Base-by-base conservation (phyloP, 2,888 invertebrate genomes). In the Eristalis arbustorum region DNA sequence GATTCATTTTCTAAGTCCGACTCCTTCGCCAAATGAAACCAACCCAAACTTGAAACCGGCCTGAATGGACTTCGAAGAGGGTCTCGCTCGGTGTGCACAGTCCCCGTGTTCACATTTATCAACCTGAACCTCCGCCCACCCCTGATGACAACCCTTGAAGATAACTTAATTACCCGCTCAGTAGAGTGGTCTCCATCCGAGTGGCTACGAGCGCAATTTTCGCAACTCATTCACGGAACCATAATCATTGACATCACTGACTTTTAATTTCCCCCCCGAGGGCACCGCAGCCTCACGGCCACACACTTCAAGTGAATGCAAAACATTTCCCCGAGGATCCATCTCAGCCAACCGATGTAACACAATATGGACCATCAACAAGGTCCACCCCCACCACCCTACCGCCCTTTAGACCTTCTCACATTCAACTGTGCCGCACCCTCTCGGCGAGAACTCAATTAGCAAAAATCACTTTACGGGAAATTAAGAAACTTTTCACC, bases 401-500 rank as follows among this genome's bases (percentile, higher is more conserved):
- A 1, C 25, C 25, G 25, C 56, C 49, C 3, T 8, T 31, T 6
- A 31, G 1, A 18, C 61, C 56, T n/a, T 42, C 14, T 1, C 42
- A 0, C n/a, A 49, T 18, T 49, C 18, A 18, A 18, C 49, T 18
- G 4, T n/a, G 42, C 14, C 4, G 18, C 49, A 57, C 59, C 8
- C 78, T 74, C 74, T 78, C 22, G 67, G 74, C 69, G 62, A 87
- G 78, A 87, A 87, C 87, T 87, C 83, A 87, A 87, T 87, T 87
- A 87, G 87, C 72, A 75, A 69, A 83, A 87, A 87, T 87, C 87
- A 87, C 87, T 87, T 87, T 87, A 87, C 87, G 87, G 87, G 87
- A 87, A 87, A 87, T 87, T 83, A 87, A 87, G 87, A 87, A 87
- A 87, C 87, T 87, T 87, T 83, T 87, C 87, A 67, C 87, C 87